Percentiles rank a stretch among this genome's conserved stretches.
These are phyloP conservation scores for Canis aureus DNA, from an alignment of 2,113 vertebrate species.

Conservation along the genomic window DNA sequence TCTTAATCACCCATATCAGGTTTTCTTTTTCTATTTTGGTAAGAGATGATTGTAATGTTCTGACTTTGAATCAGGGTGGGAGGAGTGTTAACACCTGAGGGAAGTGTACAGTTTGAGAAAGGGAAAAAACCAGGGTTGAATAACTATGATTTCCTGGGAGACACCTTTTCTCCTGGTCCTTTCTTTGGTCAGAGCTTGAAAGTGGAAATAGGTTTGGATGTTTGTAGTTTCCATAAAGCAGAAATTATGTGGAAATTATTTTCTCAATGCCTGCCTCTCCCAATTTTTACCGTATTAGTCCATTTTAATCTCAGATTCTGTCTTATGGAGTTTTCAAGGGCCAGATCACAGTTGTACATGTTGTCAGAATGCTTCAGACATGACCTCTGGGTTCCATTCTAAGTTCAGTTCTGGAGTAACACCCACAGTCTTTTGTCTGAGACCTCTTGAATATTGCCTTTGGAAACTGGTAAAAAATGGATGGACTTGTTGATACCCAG, in stretches of 20 bases:
- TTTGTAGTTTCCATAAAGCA: background rate
- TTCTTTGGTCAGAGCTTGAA: background rate
- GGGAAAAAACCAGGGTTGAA: background rate
- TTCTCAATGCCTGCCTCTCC: background rate
- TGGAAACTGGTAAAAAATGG: background rate
- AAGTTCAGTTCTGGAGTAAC: background rate
- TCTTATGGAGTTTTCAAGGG: conserved; percentile 14
- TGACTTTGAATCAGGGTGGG: background rate
- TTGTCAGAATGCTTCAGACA: background rate
- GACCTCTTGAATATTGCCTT: background rate
- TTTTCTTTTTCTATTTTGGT: background rate
- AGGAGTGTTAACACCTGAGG: background rate
- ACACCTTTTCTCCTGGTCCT: background rate
- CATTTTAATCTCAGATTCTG: conserved; percentile 28
- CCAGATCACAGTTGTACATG: background rate
- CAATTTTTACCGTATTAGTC: background rate
- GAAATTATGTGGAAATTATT: background rate
- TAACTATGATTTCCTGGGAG: background rate
- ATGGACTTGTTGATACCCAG: background rate
- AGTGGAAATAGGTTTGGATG: background rate
- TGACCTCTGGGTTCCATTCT: background rate
- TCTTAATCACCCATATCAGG: background rate
- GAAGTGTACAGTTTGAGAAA: background rate
- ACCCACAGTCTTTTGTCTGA: background rate
- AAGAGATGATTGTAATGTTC: background rate